phyloP scores from a whole-genome alignment of 2,113 vertebrate genomes.

The Rhinoderma darwinii region DNA sequence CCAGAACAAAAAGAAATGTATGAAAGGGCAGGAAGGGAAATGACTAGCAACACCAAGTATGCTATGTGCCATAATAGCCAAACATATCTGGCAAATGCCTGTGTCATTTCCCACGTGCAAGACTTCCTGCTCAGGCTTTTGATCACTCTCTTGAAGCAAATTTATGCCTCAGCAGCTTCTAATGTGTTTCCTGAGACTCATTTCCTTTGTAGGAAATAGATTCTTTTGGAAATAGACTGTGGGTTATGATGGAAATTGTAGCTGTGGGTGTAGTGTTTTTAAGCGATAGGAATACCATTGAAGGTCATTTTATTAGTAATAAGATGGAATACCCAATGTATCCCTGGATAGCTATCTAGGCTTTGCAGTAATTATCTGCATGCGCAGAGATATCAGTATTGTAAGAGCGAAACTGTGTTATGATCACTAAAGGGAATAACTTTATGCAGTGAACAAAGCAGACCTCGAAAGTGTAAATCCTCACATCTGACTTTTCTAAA shows the following conservation, averaged over 20 bases:
- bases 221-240: constrained; percentile 57
- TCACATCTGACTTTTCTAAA: constrained; percentile 17
- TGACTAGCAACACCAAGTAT: constrained; percentile 61
- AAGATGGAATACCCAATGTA: constrained; percentile 47
- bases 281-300: constrained; percentile 54
- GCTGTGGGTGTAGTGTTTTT: constrained; percentile 51
- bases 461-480: constrained; percentile 26
- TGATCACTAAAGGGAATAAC: constrained; percentile 54
- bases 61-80: constrained; percentile 60
- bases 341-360: constrained; percentile 49
- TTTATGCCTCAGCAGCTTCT: constrained; percentile 57
- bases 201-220: constrained; percentile 58
- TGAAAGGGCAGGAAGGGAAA: constrained; percentile 51
- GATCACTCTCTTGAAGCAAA: constrained; percentile 57
- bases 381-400: constrained; percentile 50
- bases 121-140: constrained; percentile 58
- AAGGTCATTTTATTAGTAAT: constrained; percentile 58
- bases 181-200: constrained; percentile 60
- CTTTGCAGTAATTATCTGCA: constrained; percentile 56
- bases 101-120: constrained; percentile 56
- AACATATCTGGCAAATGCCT: constrained; percentile 49
- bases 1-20: constrained; percentile 31
- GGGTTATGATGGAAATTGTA: constrained; percentile 58
- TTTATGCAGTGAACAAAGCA: constrained; percentile 31
- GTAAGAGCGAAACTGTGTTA: constrained; percentile 36